phyloP scores from a whole-genome alignment of 2,888 invertebrate genomes.

The Tiphia femorata region DNA sequence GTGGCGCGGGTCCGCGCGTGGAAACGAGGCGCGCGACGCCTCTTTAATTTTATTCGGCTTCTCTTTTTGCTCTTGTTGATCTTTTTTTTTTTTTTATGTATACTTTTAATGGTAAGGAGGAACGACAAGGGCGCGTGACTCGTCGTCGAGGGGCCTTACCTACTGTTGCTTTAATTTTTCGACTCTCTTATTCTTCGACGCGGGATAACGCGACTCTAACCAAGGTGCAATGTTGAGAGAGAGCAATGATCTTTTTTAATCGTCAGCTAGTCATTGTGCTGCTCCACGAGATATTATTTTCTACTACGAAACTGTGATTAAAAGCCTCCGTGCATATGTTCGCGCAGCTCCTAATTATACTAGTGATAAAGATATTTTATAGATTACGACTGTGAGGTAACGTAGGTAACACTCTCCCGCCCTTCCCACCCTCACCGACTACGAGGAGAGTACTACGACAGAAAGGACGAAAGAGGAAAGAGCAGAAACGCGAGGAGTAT shows the following conservation, averaged over 20 bases:
- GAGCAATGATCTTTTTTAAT: slow-evolving; percentile 59
- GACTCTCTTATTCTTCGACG: neutral
- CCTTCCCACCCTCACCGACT: too few species aligned
- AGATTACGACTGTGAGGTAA: slow-evolving; percentile 39
- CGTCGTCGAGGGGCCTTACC: too few species aligned
- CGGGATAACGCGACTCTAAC: slow-evolving; percentile 1
- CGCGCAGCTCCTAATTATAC: slow-evolving; percentile 59
- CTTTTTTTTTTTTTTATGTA: too few species aligned
- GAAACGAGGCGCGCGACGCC: too few species aligned
- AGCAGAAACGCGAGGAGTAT: slow-evolving; percentile 39
- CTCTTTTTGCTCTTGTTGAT: neutral
- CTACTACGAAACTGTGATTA: slow-evolving; percentile 66
- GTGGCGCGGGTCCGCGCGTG: neutral
- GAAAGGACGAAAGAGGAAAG: too few species aligned
- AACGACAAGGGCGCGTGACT: too few species aligned
- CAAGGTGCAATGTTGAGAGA: slow-evolving; percentile 37
- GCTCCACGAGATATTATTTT: slow-evolving; percentile 64
- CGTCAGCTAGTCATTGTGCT: slow-evolving; percentile 67
- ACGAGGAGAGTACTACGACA: too few species aligned
- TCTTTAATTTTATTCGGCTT: too few species aligned
- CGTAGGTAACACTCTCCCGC: slow-evolving; percentile 37
- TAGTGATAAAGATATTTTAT: slow-evolving; percentile 46
- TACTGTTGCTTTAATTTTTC: too few species aligned
- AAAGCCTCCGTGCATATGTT: slow-evolving; percentile 64
- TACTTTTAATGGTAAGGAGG: too few species aligned